phyloP scores from a whole-genome alignment of 2,888 invertebrate species.

The Buathra laborator region DNA sequence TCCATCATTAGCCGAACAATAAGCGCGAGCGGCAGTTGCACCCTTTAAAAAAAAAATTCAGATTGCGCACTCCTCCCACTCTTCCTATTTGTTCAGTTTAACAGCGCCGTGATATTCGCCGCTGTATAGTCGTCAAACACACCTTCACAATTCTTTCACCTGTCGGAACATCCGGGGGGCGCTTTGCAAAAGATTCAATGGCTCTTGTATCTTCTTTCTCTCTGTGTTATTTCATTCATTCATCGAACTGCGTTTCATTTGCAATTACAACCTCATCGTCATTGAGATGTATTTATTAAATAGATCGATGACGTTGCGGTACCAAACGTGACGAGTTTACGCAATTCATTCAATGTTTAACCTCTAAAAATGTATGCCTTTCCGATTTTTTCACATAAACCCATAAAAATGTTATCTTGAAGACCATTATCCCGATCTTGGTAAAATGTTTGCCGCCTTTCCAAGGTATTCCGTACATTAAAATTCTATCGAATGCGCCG shows the following conservation, averaged over 20 bases:
- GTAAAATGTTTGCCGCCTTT: background rate
- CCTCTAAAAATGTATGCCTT: too few species aligned
- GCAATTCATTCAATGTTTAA: too few species aligned
- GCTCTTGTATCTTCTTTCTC: conserved; percentile 31
- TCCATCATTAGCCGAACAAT: conserved; percentile 84
- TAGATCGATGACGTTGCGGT: background rate
- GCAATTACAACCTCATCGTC: background rate
- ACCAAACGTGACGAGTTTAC: too few species aligned
- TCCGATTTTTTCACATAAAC: too few species aligned
- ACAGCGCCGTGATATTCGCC: background rate
- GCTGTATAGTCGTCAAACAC: conserved; percentile 20
- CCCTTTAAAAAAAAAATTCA: conserved; percentile 72
- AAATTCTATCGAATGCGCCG: conserved; percentile 11
- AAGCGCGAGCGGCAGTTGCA: conserved; percentile 75
- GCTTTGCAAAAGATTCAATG: conserved; percentile 67
- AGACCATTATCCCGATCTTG: too few species aligned
- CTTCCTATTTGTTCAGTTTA: conserved; percentile 30
- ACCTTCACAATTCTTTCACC: conserved; percentile 70
- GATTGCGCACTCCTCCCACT: conserved; percentile 74
- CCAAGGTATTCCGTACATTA: background rate
- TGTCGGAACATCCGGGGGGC: conserved; percentile 67
- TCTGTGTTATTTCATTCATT: conserved; percentile 30
- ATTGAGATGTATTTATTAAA: background rate
- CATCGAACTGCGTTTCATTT: background rate
- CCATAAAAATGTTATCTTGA: too few species aligned